These are phyloP conservation scores for Brachyopa scutellaris DNA, from an alignment of 2,888 invertebrate genomes.

Conservation along the genomic window DNA sequence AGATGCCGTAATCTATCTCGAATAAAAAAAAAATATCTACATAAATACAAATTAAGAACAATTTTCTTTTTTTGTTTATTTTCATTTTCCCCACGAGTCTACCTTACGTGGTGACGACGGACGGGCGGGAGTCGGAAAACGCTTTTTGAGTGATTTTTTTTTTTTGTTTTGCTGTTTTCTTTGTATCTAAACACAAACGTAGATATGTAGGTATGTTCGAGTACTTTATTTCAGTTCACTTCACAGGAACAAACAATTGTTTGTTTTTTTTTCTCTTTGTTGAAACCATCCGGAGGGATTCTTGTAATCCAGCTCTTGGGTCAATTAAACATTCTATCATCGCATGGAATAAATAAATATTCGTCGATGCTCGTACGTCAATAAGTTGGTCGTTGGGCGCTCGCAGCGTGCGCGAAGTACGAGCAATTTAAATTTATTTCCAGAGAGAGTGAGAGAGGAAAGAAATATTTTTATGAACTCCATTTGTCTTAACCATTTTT, in stretches of 20 bases:
- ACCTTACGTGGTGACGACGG: neutral
- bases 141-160: neutral
- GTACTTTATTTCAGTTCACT: constrained; percentile 4
- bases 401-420: constrained; percentile 16
- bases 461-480: constrained; percentile 60
- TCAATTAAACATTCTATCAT: constrained; percentile 68
- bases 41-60: constrained; percentile 59
- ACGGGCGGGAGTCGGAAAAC: neutral
- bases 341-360: constrained; percentile 46
- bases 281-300: constrained; percentile 25
- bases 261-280: neutral
- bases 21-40: neutral
- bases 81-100: constrained; percentile 26
- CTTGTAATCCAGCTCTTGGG: constrained; percentile 39
- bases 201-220: neutral
- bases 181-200: neutral
- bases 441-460: constrained; percentile 47
- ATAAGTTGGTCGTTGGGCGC: constrained; percentile 16
- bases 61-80: constrained; percentile 43
- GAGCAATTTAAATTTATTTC: constrained; percentile 64
- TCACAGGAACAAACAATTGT: neutral
- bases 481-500: constrained; percentile 60
- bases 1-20: constrained; percentile 12
- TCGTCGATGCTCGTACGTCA: constrained; percentile 45
- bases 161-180: no score